phyloP scores from a whole-genome alignment of 2,113 vertebrate genomes.

The Poeciliopsis occidentalis region DNA sequence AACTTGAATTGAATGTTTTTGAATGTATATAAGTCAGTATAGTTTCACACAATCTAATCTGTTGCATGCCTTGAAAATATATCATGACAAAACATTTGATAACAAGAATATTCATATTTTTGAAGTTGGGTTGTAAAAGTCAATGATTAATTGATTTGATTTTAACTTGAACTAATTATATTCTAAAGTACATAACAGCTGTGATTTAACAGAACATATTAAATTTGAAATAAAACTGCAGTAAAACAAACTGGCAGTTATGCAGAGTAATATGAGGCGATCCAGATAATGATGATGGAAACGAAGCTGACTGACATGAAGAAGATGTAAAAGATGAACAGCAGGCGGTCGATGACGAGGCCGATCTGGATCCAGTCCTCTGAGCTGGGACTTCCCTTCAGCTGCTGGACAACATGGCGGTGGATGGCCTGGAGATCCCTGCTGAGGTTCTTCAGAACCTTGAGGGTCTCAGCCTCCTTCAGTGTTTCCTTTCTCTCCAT shows the following conservation, averaged over 20 bases:
- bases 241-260: neutral
- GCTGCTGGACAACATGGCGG: slow-evolving; percentile 50
- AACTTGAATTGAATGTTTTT: neutral
- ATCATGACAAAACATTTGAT: neutral
- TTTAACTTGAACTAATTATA: neutral
- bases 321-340: slow-evolving; percentile 72
- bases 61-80: neutral
- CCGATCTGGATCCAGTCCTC: slow-evolving; percentile 77
- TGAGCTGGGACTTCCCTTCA: slow-evolving; percentile 2
- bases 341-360: slow-evolving; percentile 74
- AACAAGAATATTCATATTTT: neutral
- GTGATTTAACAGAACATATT: neutral
- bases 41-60: neutral
- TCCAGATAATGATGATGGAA: slow-evolving; percentile 73
- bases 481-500: slow-evolving; percentile 6
- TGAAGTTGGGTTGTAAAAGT: neutral
- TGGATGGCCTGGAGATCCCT: slow-evolving; percentile 56
- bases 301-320: slow-evolving; percentile 76
- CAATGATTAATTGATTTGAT: neutral
- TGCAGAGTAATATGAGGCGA: slow-evolving; percentile 9
- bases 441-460: slow-evolving; percentile 62
- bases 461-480: slow-evolving; percentile 25
- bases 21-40: neutral
- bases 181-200: neutral
- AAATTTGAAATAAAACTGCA: neutral